Conservation (phyloP, 2,113 vertebrate genomes). For the Catharus fuscescens region DNA sequence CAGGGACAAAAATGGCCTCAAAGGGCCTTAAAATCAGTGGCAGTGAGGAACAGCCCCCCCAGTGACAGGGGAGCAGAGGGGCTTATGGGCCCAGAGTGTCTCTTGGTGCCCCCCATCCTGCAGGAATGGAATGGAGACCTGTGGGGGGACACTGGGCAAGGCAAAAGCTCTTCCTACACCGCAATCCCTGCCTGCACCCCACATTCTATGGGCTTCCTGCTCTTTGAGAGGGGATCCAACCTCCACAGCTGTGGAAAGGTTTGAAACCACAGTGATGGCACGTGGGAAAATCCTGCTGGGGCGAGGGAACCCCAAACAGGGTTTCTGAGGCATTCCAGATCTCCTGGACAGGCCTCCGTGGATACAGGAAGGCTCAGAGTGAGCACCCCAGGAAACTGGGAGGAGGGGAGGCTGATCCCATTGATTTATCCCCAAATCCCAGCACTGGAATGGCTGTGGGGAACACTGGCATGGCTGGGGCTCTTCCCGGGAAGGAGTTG, state of each 20-base stretch:
- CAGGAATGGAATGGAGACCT: not conserved
- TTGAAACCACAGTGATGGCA: not conserved
- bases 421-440: not conserved
- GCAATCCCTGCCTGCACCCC: not conserved
- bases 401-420: fast-evolving
- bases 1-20: not conserved
- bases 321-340: too few relatives aligned
- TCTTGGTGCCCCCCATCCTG: fast-evolving
- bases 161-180: not conserved
- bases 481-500: fast-evolving
- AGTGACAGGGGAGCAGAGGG: not conserved
- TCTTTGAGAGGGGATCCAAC: not conserved
- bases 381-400: fast-evolving
- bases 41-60: not conserved
- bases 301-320: fast-evolving
- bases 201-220: fast-evolving
- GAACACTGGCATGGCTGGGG: fast-evolving
- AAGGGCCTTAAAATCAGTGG: not conserved
- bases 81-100: not conserved
- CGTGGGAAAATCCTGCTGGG: fast-evolving
- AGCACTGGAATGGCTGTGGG: fast-evolving
- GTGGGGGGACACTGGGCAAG: not conserved
- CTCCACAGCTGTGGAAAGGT: fast-evolving
- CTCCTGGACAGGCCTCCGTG: not conserved
- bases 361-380: not conserved